phyloP scores from a whole-genome alignment of 2,113 vertebrate species.

The Ciconia maguari region DNA sequence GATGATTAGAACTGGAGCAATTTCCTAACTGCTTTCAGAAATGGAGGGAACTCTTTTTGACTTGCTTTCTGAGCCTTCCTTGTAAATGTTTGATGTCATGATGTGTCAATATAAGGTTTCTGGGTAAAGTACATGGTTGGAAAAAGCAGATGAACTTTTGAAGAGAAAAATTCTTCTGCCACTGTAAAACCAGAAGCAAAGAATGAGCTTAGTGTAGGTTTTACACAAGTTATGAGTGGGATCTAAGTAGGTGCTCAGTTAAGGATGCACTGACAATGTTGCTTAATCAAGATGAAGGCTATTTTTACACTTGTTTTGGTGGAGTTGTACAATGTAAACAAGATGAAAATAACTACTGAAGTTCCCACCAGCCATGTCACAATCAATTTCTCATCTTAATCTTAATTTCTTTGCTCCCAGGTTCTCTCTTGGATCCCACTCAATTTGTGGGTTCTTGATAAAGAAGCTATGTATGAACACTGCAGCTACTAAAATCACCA shows the following conservation, averaged over 20 bases:
- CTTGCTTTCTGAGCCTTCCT: background rate
- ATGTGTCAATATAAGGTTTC: background rate
- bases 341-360: background rate
- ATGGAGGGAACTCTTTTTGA: background rate
- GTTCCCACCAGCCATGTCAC: background rate
- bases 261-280: background rate
- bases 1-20: background rate
- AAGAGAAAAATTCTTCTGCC: background rate
- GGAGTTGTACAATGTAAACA: background rate
- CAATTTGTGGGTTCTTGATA: background rate
- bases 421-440: background rate
- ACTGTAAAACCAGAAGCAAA: background rate
- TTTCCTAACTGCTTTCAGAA: background rate
- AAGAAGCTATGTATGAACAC: background rate
- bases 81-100: background rate
- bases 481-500: background rate
- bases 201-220: background rate
- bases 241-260: background rate
- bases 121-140: background rate
- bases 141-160: background rate
- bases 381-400: background rate
- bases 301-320: background rate
- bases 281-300: background rate
- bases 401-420: background rate
- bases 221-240: background rate